Evolutionary conservation across 2,888 invertebrate genomes (phyloP).

Genomic region (Epistrophe eligans): DNA sequence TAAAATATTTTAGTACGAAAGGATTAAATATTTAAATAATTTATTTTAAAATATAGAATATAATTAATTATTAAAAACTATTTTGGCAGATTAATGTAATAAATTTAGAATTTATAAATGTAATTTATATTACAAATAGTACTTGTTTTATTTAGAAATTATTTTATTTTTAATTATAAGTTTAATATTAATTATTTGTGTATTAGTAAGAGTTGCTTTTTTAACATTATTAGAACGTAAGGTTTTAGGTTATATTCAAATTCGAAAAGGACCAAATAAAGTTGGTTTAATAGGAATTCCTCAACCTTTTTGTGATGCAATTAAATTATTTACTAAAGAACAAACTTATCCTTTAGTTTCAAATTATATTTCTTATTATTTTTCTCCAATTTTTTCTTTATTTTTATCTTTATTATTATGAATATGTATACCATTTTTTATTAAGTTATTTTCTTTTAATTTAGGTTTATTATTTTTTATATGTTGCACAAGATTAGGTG

Average conservation of each 20-base stretch:
- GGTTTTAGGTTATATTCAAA: slow-evolving; percentile 89
- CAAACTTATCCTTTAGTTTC: slow-evolving; percentile 85
- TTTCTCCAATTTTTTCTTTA: slow-evolving; percentile 86
- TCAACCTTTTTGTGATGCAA: slow-evolving; percentile 90
- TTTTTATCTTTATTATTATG: slow-evolving; percentile 87
- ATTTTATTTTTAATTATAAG: slow-evolving; percentile 83
- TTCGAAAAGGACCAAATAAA: slow-evolving; percentile 91
- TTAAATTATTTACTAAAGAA: slow-evolving; percentile 90
- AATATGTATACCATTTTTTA: slow-evolving; percentile 86
- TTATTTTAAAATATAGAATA: slow-evolving; percentile 82
- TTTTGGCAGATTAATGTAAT: slow-evolving; percentile 89
- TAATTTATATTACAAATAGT: slow-evolving; percentile 86
- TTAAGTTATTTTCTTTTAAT: slow-evolving; percentile 85
- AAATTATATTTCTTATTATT: slow-evolving; percentile 87
- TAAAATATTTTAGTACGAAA: slow-evolving; percentile 91
- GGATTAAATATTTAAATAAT: slow-evolving; percentile 87
- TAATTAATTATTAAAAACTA: slow-evolving; percentile 82
- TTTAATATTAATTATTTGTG: slow-evolving; percentile 86
- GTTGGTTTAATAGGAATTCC: slow-evolving; percentile 87
- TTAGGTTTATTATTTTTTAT: slow-evolving; percentile 88
- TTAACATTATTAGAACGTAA: slow-evolving; percentile 90
- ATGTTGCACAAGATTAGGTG: slow-evolving; percentile 87
- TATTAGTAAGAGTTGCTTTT: slow-evolving; percentile 88
- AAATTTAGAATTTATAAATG: slow-evolving; percentile 89
- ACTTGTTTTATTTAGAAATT: slow-evolving; percentile 85